Base-by-base conservation (phyloP, 2,113 vertebrate species). In the Eudyptes chrysolophus region DNA sequence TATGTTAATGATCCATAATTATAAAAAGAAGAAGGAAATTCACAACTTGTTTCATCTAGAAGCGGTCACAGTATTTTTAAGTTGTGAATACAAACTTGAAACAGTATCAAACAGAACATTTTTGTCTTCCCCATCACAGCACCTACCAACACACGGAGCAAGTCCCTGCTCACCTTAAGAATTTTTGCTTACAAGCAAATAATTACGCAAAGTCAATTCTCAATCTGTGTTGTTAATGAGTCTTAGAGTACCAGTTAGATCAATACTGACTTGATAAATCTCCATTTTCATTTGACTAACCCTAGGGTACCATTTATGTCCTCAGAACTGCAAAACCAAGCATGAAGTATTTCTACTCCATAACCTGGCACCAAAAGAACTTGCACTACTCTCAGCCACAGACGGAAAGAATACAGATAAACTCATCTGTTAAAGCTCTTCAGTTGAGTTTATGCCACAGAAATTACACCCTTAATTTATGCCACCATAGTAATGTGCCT, bases 221-320 rank as follows among this genome's bases (percentile, higher is more conserved):
- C 83, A 93, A 78, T 96, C 92, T 92, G 62, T 90, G 92, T 38
- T 94, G 79, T 70, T 93, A 96, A 96, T 74, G 93, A 95, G 49
- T 74, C 70, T 87, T 83, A 74, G 51, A 95, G 54, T 64, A 89
- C 49, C 10, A 3, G 36, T 84, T 60, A 68, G 78, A 79, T 95
- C 82, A 92, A 74, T 96, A 95, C 44, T 74, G 82, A 58, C 94
- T 92, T 77, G 64, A 88, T 75, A 96, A 83, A 85, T 80, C 70
- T 80, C 51, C 66, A 80, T 80, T 88, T 94, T 88, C 55, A 66
- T 74, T 58, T 95, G 70, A 79, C 38, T 87, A 84, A 93, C 81
- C 51, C 54, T 44, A 42, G 36, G 49, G 75, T 85, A 70, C 26
- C 20, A 72, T 74, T 89, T 83, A 64, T 58, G 38, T 64, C 46